Evolutionary conservation across 2,113 vertebrate species (phyloP).

Genomic region (Oreochromis aureus): DNA sequence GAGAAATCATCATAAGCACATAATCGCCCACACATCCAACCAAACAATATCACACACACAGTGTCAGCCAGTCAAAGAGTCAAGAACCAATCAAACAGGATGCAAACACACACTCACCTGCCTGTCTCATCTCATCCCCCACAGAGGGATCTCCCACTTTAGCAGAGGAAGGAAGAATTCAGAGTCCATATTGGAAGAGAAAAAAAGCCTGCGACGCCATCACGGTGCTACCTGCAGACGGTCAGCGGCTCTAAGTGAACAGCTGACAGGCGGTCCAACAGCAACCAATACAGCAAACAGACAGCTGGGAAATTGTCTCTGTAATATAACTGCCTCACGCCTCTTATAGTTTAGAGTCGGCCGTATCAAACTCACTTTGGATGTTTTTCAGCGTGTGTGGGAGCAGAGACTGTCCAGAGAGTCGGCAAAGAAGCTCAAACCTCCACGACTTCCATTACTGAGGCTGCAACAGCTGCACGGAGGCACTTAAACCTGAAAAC

Average conservation of each 20-base stretch:
- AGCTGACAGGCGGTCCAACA: conserved; percentile 22
- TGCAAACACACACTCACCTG: not conserved
- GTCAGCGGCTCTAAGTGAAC: conserved; percentile 9
- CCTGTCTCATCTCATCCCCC: not conserved
- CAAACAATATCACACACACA: not conserved
- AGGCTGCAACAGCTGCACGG: not conserved
- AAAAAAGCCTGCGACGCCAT: not conserved
- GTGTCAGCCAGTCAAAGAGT: not conserved
- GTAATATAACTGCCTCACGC: conserved; percentile 8
- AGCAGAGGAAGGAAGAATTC: not conserved
- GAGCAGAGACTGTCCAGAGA: not conserved
- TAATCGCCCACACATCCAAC: not conserved
- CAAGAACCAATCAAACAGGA: not conserved
- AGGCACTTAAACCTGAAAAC: not conserved
- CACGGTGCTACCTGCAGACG: not conserved
- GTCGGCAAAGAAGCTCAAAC: not conserved
- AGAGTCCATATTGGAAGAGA: not conserved
- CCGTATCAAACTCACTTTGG: conserved; percentile 6
- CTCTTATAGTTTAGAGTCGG: conserved; percentile 28
- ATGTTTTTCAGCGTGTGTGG: not conserved
- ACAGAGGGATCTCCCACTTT: not conserved
- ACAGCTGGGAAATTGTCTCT: conserved; percentile 51
- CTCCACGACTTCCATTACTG: not conserved
- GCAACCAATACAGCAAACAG: conserved; percentile 16
- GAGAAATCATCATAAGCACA: not conserved